Percentiles rank a stretch among this genome's conserved stretches.
Evolutionary conservation across 1,140 invertebrate species (phyloP).

Genomic region (Bombus pascuorum): DNA sequence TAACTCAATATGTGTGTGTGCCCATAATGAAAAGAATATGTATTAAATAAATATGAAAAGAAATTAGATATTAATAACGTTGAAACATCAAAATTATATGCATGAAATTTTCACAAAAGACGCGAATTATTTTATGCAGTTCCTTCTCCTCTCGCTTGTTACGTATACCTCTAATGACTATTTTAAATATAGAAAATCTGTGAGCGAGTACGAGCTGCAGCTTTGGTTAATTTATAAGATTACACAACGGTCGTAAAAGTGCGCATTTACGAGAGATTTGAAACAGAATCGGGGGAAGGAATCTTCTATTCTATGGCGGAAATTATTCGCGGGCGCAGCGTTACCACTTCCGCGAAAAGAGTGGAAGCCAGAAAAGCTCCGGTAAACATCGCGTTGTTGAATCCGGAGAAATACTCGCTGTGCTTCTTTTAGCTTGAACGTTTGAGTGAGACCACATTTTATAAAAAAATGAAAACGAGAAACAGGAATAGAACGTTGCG

Average conservation of each 20-base stretch:
- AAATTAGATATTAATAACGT: not conserved
- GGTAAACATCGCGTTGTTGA: conserved; percentile 21
- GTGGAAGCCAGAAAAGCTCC: conserved; percentile 3
- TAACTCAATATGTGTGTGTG: no score
- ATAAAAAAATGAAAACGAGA: not conserved
- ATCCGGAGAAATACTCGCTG: conserved; percentile 1
- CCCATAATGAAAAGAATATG: no score
- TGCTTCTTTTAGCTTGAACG: not conserved
- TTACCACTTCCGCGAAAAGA: conserved; percentile 5
- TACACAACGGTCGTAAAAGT: not conserved
- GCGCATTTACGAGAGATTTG: not conserved
- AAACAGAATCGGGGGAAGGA: not conserved
- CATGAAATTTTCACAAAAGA: not conserved
- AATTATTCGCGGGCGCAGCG: conserved; percentile 7
- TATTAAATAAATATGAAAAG: not conserved
- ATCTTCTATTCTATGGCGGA: conserved; percentile 3
- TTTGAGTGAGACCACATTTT: not conserved
- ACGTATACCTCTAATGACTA: not conserved
- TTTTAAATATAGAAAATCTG: not conserved
- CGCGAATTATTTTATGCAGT: not conserved
- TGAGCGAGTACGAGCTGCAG: not conserved
- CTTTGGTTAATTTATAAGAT: conserved; percentile 5
- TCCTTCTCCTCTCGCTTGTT: not conserved
- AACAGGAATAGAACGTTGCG: no score
- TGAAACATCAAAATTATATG: not conserved